Evolutionary conservation across 2,797 vertebrate species (phyloP).

Genomic region (Eptatretus atami): DNA sequence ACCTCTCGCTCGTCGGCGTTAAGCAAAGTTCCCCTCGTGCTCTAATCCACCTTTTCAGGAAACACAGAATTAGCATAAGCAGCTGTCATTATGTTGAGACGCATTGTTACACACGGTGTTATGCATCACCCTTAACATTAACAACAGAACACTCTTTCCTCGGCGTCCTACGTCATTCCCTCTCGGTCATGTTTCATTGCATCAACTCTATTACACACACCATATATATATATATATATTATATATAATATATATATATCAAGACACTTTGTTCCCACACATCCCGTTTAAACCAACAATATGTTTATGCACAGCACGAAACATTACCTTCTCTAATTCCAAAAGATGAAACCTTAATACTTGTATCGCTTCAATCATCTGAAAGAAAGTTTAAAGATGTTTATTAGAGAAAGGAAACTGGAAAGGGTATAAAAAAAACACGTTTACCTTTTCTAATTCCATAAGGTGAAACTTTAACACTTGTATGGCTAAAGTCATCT

Average conservation of each 20-base stretch:
- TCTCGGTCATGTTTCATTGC: too few species aligned
- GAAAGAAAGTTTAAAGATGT: conserved; percentile 6
- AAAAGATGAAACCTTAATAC: neutral
- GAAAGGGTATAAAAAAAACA: neutral
- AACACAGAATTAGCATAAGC: too few species aligned
- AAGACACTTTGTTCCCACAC: conserved; percentile 38
- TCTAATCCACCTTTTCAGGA: too few species aligned
- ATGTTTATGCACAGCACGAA: neutral
- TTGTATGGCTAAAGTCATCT: conserved; percentile 5
- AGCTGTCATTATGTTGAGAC: too few species aligned
- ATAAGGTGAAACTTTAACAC: conserved; percentile 4
- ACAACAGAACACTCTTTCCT: too few species aligned
- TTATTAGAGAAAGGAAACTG: neutral
- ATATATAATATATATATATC: conserved; percentile 25
- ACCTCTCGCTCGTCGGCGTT: too few species aligned
- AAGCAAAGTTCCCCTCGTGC: too few species aligned
- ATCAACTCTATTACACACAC: too few species aligned
- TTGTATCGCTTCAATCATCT: neutral
- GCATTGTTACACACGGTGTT: too few species aligned
- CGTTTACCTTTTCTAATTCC: conserved; percentile 4
- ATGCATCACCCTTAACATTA: too few species aligned
- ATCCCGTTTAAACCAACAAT: conserved; percentile 21
- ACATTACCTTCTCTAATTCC: neutral
- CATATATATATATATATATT: conserved; percentile 16
- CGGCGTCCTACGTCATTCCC: too few species aligned